Conservation (phyloP, 1,140 invertebrate genomes). For the Cecropterus lyciades region DNA sequence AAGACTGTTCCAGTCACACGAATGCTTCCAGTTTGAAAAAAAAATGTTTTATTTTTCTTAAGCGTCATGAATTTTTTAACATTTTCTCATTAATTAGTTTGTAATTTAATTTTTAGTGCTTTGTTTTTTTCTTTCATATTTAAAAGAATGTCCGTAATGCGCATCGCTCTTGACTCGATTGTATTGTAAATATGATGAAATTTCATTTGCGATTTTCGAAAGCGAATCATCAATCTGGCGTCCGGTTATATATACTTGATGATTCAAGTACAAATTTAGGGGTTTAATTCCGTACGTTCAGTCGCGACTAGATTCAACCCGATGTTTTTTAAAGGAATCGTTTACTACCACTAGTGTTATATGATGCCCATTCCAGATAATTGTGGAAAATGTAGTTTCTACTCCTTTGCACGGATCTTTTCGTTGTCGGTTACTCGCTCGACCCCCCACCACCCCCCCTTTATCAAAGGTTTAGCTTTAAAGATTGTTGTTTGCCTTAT, state of each 20-base stretch:
- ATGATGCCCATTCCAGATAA: too few relatives aligned
- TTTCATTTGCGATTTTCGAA: conserved; percentile 36
- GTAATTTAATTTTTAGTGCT: conserved; percentile 71
- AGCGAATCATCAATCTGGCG: conserved; percentile 63
- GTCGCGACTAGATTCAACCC: conserved; percentile 21
- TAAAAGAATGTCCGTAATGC: conserved; percentile 30
- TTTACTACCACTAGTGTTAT: not conserved
- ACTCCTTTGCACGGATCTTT: conserved; percentile 46
- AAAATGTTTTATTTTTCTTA: conserved; percentile 48
- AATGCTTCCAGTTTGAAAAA: conserved; percentile 73
- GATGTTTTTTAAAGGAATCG: conserved; percentile 37
- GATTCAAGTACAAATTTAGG: conserved; percentile 76
- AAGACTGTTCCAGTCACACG: conserved; percentile 62
- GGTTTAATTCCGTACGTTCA: conserved; percentile 51
- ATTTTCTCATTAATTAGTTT: conserved; percentile 73
- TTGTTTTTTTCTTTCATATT: conserved; percentile 54
- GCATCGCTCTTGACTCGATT: conserved; percentile 21
- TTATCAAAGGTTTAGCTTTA: conserved; percentile 81
- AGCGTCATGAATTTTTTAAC: conserved; percentile 72
- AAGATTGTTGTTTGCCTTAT: conserved; percentile 83
- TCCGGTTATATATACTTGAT: conserved; percentile 57
- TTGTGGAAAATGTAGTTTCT: conserved; percentile 18
- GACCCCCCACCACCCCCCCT: conserved; percentile 50
- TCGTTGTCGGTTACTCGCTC: conserved; percentile 64
- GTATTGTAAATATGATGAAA: conserved; percentile 59